Evolutionary conservation across 2,888 invertebrate genomes (phyloP), one percentile per base, ranked within the genome.

Genomic region (Machimus rusticus): DNA sequence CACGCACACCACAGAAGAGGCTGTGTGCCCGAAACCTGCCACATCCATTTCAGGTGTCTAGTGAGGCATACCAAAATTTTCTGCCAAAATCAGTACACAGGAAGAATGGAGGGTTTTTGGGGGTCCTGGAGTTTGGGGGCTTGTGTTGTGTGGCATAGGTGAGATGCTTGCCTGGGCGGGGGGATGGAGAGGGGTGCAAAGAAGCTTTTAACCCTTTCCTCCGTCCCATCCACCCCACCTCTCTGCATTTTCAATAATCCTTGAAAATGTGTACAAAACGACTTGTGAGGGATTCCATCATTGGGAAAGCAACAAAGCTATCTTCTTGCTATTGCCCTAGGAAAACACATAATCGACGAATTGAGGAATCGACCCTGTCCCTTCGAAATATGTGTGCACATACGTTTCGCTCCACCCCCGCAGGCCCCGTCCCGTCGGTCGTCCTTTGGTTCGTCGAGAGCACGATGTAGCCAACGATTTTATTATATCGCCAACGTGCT

Each of bases 21-120:
- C 43, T 16, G 43, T 46, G 14, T 46, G 66, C 19, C 66, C 66
- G 66, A 28, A 19, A 66, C 66, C 66, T 66, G 66, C 19, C 66
- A 66, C 66, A 66, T 66, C 66, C 66, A 66, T 66, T 76, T 76
- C 76, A 76, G 76, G 76, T 76, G 76, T 34, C 37, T 76, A 76
- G 31, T 37, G 76, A 76, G 37, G 76, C 76, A 76, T 76, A 76
- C 76, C 34, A 76, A 76, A 76, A 76, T 76, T 37, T 76, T 76
- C 76, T 76, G 34, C 34, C 34, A 76, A 76, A 76, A 76, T 76
- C 76, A 76, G 34, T n/a, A 4, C 16, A 76, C 28, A 76, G 37
- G 34, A 76, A 34, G 37, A 76, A 76, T 66, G 66, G 66, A 12
- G 9, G 19, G 14, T 8, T 55, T n/a, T 55, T 1, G 19, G 55